phyloP scores from a whole-genome alignment of 2,113 vertebrate species.

The Sinosuthora webbiana region DNA sequence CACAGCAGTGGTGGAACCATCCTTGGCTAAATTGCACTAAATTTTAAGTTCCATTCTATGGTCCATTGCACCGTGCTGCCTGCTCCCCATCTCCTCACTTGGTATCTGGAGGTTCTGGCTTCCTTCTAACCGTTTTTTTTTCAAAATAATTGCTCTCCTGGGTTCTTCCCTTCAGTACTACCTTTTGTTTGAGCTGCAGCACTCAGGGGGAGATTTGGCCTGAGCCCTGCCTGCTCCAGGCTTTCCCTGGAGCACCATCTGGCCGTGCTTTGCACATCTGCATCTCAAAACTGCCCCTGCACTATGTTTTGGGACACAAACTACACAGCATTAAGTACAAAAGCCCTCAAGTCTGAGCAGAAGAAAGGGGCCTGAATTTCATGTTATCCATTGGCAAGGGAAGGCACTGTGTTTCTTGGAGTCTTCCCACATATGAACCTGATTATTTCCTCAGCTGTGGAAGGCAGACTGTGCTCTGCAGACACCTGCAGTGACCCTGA shows the following conservation, averaged over 20 bases:
- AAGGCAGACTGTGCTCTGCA: neutral
- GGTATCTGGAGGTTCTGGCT: neutral
- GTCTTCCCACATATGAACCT: neutral
- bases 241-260: neutral
- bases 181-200: neutral
- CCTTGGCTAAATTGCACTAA: neutral
- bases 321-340: no score
- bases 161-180: neutral
- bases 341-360: neutral
- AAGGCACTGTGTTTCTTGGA: neutral
- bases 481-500: neutral
- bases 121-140: neutral
- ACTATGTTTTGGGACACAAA: neutral
- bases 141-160: neutral
- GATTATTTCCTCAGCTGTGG: neutral
- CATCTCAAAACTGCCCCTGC: neutral
- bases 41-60: neutral
- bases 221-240: neutral
- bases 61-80: neutral
- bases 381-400: neutral
- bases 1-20: neutral
- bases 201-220: fast-evolving
- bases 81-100: neutral
- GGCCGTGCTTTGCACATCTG: neutral
- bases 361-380: neutral